Evolutionary conservation across 2,888 invertebrate genomes (phyloP).

Genomic region (Agrotis ipsilon): DNA sequence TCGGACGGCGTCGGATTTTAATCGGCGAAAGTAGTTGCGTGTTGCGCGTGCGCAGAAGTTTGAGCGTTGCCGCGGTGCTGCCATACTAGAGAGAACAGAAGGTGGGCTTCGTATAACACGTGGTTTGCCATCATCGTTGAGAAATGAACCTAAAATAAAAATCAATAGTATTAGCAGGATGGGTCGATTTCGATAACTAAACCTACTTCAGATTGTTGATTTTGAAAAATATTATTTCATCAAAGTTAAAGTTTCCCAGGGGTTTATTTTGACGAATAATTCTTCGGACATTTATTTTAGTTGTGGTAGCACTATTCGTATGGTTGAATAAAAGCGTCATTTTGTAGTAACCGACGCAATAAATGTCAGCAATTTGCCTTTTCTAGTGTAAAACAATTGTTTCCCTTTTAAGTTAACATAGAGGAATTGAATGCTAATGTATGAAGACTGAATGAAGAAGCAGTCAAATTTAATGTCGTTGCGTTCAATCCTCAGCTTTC

Average conservation of each 20-base stretch:
- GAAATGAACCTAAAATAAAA: no score
- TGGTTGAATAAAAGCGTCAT: slow-evolving; percentile 62
- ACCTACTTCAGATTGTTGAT: background rate
- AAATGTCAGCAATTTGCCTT: slow-evolving; percentile 69
- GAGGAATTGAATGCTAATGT: slow-evolving; percentile 53
- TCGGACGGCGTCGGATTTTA: slow-evolving; percentile 79
- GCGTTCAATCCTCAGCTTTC: background rate
- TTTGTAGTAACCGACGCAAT: slow-evolving; percentile 70
- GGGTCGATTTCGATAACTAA: background rate
- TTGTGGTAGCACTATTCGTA: slow-evolving; percentile 60
- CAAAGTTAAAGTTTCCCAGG: background rate
- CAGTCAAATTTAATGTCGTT: background rate
- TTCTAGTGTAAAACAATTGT: slow-evolving; percentile 66
- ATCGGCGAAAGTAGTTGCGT: slow-evolving; percentile 89
- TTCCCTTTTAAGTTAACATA: slow-evolving; percentile 60
- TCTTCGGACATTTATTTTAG: slow-evolving; percentile 15
- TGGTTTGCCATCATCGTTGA: background rate
- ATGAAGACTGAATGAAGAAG: slow-evolving; percentile 20
- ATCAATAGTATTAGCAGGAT: background rate
- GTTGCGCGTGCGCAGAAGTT: slow-evolving; percentile 81
- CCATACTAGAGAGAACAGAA: slow-evolving; percentile 28
- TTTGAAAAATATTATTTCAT: no score
- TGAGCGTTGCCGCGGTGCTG: slow-evolving; percentile 67
- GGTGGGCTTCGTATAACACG: background rate
- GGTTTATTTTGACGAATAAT: background rate